Evolutionary conservation across 2,797 vertebrate genomes (phyloP), one percentile per base, ranked within the genome.

Genomic region (Astyanax mexicanus): DNA sequence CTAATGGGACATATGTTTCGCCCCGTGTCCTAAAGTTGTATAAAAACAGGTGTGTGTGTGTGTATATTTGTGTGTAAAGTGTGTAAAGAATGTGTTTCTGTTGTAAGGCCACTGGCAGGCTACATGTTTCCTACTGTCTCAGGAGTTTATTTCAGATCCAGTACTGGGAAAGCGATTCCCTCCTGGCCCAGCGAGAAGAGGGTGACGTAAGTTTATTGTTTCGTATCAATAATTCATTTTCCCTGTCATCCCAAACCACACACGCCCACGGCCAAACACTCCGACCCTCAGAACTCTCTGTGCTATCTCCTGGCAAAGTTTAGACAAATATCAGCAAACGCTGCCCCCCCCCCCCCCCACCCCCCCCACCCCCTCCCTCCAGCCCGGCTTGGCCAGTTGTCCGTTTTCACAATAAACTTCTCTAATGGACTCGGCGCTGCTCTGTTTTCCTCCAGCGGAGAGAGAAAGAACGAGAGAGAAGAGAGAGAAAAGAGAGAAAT

Each of bases 181-280:
- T 60, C 64, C 69, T 17, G 54, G 81, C 76, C 69, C 72, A 79
- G 70, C 17, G 42, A 78, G 79, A 75, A 45, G 60, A 42, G 69
- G 68, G 27, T 83, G 79, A 83, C 76, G 79, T 74, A 73, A 51
- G 79, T 79, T 83, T 83, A 81, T 83, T 83, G 77, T 80, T 83
- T 79, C 72, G 60, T 80, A 80, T 83, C 79, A 83, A 80, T 83
- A 83, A 83, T 83, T 77, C 82, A 79, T 83, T 81, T 54, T 70
- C 67, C 44, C 80, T 72, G 68, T 76, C 75, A 80, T 80, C 81
- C 61, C 52, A 69, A 77, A 81, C 73, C 66, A 25, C 78, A 78
- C 77, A 79, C 71, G 42, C 71, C 40, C 79, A 71, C 40, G 55
- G 77, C 66, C 54, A 75, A 78, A 81, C 69, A 77, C 67, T 49